Evolutionary conservation across 2,113 vertebrate genomes (phyloP).

Genomic region (Holacanthus passer): DNA sequence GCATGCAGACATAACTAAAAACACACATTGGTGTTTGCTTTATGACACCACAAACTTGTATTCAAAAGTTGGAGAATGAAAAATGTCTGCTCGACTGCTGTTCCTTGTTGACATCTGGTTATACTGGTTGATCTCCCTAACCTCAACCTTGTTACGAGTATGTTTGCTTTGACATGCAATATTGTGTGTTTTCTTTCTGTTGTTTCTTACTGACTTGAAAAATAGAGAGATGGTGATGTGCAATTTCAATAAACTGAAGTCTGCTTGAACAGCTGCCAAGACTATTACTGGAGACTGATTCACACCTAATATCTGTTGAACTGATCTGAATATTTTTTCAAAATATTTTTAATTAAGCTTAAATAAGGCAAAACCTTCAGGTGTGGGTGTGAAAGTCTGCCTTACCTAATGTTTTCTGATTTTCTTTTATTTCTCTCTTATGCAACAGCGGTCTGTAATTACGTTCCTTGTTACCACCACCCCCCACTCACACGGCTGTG

Average conservation of each 20-base stretch:
- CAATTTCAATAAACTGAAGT: too few relatives aligned
- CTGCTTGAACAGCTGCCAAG: constrained; percentile 11
- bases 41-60: constrained; percentile 11
- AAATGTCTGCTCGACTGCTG: too few relatives aligned
- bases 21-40: neutral
- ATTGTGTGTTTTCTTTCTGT: too few relatives aligned
- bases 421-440: neutral
- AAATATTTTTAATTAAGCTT: neutral
- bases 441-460: neutral
- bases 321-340: neutral
- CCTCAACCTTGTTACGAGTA: too few relatives aligned
- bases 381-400: neutral
- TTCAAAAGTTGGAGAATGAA: neutral
- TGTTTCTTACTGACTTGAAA: too few relatives aligned
- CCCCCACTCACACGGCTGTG: neutral
- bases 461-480: neutral
- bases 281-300: neutral
- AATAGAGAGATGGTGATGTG: too few relatives aligned
- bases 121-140: too few relatives aligned
- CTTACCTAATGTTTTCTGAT: neutral
- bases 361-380: neutral
- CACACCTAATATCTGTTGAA: neutral
- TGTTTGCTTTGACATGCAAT: too few relatives aligned
- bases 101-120: too few relatives aligned
- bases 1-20: neutral